These are phyloP conservation scores for Oxystoma pomonae DNA, from an alignment of 2,888 invertebrate species.

Conservation along the genomic window DNA sequence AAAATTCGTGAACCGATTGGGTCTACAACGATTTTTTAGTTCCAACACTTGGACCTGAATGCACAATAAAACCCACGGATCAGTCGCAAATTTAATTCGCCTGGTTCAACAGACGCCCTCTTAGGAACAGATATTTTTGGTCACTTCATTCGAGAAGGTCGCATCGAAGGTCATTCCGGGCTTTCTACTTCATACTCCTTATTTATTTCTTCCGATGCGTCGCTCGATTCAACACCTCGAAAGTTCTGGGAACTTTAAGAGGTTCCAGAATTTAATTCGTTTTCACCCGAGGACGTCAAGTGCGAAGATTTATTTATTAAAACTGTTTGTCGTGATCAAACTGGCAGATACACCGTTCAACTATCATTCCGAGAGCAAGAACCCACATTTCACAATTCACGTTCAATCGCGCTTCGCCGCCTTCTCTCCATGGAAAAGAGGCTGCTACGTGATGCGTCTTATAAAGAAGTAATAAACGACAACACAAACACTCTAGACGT, in stretches of 20 bases:
- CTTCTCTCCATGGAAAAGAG: neutral
- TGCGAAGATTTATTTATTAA: neutral
- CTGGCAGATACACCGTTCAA: neutral
- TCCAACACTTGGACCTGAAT: too few species aligned
- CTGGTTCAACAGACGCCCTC: too few species aligned
- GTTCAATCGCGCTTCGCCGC: neutral
- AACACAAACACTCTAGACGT: neutral
- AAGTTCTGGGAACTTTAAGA: neutral
- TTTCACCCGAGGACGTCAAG: neutral
- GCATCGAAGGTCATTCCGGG: too few species aligned
- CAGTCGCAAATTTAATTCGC: too few species aligned
- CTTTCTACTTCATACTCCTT: neutral
- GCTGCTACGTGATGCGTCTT: neutral
- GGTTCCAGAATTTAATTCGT: neutral
- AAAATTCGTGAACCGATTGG: too few species aligned
- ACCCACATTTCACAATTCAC: neutral
- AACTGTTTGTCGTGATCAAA: neutral
- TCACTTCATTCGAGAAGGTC: too few species aligned
- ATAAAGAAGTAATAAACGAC: neutral
- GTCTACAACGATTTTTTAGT: too few species aligned
- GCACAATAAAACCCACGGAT: too few species aligned
- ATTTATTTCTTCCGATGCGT: neutral
- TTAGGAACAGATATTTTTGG: too few species aligned
- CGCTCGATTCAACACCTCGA: neutral
- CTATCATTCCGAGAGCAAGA: neutral